Percentiles rank a stretch among this genome's conserved stretches.
These are phyloP conservation scores for Pavo muticus DNA, from an alignment of 2,113 vertebrate species.

Conservation along the genomic window DNA sequence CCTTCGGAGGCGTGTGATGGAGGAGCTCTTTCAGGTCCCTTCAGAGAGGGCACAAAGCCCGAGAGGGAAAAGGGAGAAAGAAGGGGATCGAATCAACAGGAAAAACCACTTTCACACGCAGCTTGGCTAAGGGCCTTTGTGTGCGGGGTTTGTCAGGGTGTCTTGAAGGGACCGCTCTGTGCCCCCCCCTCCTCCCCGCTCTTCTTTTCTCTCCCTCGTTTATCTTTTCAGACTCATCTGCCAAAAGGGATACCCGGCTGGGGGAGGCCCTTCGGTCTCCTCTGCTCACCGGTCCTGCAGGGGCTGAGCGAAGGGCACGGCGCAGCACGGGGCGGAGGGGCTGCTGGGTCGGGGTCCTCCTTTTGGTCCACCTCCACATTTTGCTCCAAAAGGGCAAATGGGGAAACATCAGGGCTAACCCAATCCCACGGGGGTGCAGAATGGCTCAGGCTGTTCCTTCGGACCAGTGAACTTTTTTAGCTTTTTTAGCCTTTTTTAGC, in stretches of 20 bases:
- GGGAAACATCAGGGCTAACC: not conserved
- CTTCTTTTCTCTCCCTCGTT: not conserved
- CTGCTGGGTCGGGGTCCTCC: rapidly evolving
- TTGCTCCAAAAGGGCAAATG: not conserved
- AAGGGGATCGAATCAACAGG: slow-evolving; percentile 50
- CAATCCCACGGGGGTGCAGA: not conserved
- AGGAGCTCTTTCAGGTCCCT: slow-evolving; percentile 67
- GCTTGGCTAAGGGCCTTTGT: slow-evolving; percentile 62
- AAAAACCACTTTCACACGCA: slow-evolving; percentile 71
- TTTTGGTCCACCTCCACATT: not conserved
- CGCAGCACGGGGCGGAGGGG: not conserved
- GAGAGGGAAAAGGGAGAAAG: slow-evolving; percentile 40
- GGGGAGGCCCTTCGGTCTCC: not conserved
- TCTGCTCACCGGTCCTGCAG: too few species aligned
- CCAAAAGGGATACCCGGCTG: not conserved
- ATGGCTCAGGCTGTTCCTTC: not conserved
- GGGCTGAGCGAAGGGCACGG: rapidly evolving
- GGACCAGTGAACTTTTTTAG: not conserved
- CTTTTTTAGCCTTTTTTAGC: too few species aligned
- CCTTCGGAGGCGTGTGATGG: slow-evolving; percentile 56
- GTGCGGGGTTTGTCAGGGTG: not conserved
- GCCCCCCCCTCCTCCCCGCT: not conserved
- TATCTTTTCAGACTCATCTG: slow-evolving; percentile 50
- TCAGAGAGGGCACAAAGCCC: slow-evolving; percentile 69
- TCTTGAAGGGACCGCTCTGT: not conserved